phyloP scores from a whole-genome alignment of 2,113 vertebrate species.

The Ammodytes marinus region DNA sequence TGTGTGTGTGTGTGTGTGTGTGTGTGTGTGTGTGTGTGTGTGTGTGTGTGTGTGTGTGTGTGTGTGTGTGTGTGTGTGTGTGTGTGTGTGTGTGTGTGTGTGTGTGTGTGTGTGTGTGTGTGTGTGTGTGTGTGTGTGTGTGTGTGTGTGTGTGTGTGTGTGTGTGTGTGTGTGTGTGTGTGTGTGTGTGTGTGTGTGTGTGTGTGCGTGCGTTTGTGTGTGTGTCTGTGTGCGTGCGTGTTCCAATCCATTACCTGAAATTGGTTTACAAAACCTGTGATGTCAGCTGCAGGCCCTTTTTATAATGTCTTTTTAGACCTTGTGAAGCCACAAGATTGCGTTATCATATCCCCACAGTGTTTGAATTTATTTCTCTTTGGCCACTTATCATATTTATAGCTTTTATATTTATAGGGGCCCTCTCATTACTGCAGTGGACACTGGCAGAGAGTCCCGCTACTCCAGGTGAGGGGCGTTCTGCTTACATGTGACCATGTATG shows the following conservation, averaged over 20 bases:
- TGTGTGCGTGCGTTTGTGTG: constrained; percentile 16
- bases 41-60: neutral
- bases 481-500: constrained; percentile 49
- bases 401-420: constrained; percentile 46
- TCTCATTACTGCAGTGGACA: constrained; percentile 22
- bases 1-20: neutral
- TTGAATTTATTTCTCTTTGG: constrained; percentile 35
- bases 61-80: constrained; percentile 21
- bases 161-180: neutral
- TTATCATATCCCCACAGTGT: constrained; percentile 44
- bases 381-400: constrained; percentile 51
- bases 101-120: neutral
- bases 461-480: constrained; percentile 38
- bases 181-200: constrained; percentile 21
- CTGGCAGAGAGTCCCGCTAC: constrained; percentile 10
- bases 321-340: constrained; percentile 53
- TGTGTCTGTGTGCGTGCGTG: constrained; percentile 1
- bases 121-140: constrained; percentile 21
- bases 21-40: constrained; percentile 13
- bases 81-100: constrained; percentile 13
- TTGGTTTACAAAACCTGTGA: constrained; percentile 70
- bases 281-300: constrained; percentile 62
- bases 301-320: constrained; percentile 65
- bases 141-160: constrained; percentile 13
- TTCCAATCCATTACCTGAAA: constrained; percentile 68